Percentiles rank a stretch among this genome's conserved stretches.
Conservation (phyloP, 37 sponge, comb jelly and placozoan genomes). For the Geodia barretti region DNA sequence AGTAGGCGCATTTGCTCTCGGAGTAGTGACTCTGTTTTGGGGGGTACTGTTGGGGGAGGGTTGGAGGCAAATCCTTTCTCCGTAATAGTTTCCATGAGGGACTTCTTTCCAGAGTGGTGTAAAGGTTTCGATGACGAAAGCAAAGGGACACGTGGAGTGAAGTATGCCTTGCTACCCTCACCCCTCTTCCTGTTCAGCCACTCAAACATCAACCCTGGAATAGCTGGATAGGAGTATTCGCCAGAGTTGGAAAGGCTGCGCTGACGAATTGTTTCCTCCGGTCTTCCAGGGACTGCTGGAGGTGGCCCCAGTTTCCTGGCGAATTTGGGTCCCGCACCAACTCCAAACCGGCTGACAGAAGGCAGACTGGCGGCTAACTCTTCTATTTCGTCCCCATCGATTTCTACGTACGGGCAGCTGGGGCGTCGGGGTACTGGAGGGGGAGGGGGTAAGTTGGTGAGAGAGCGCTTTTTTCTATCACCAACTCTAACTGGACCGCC, state of each 20-base stretch:
- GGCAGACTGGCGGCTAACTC: not conserved
- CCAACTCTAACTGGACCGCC: not conserved
- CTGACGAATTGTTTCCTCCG: constrained; percentile 12
- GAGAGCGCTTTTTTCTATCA: not conserved
- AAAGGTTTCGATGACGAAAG: not conserved
- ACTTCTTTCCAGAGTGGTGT: not conserved
- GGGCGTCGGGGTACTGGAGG: not conserved
- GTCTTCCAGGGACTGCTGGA: constrained; percentile 11
- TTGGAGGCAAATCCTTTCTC: not conserved
- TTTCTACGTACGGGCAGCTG: not conserved
- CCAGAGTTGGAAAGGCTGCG: not conserved
- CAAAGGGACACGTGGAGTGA: not conserved
- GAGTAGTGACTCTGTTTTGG: constrained; percentile 40
- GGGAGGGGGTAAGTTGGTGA: not conserved
- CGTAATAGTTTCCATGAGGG: not conserved
- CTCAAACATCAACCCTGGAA: constrained; percentile 3
- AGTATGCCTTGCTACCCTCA: not conserved
- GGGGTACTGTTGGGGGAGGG: constrained; percentile 36
- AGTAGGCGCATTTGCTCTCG: constrained; percentile 43
- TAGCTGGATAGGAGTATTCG: constrained; percentile 33
- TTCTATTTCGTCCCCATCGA: not conserved
- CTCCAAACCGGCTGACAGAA: no score
- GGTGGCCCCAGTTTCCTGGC: not conserved
- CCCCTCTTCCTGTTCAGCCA: not conserved
- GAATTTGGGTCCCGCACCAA: not conserved